Percentiles rank a stretch among this genome's conserved stretches.
Evolutionary conservation across 2,113 vertebrate species (phyloP).

Genomic region (Pagrus major): DNA sequence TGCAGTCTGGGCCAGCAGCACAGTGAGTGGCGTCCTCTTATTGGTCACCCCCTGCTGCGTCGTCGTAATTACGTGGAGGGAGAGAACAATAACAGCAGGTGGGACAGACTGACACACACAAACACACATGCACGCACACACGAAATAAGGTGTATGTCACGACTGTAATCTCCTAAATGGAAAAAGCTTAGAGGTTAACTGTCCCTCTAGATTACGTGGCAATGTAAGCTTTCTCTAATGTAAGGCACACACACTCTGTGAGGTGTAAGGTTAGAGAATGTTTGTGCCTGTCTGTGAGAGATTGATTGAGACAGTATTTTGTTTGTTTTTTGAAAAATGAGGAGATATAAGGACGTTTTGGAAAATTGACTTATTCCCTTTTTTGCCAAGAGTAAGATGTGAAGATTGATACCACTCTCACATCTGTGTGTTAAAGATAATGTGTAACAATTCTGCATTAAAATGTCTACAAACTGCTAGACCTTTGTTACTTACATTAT

Average conservation of each 20-base stretch:
- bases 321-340: no score
- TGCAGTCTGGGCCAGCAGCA: not conserved
- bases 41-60: slow-evolving; percentile 42
- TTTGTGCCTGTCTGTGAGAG: not conserved
- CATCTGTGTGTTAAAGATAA: no score
- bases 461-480: no score
- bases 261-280: not conserved
- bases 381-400: no score
- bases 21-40: slow-evolving; percentile 33
- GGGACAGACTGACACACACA: slow-evolving; percentile 12
- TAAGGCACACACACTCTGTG: slow-evolving; percentile 6
- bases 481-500: no score
- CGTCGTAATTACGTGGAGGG: slow-evolving; percentile 44
- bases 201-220: slow-evolving; percentile 20
- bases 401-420: no score
- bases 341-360: no score
- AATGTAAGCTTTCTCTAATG: not conserved
- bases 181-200: slow-evolving; percentile 41
- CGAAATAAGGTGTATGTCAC: slow-evolving; percentile 20
- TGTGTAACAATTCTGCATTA: no score
- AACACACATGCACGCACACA: slow-evolving; percentile 22
- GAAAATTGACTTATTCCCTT: not conserved
- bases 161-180: slow-evolving; percentile 4
- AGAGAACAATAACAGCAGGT: slow-evolving; percentile 53
- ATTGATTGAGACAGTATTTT: not conserved